These are phyloP conservation scores for Drymodes brunneopygia DNA, from an alignment of 2,113 vertebrate genomes.

Conservation along the genomic window DNA sequence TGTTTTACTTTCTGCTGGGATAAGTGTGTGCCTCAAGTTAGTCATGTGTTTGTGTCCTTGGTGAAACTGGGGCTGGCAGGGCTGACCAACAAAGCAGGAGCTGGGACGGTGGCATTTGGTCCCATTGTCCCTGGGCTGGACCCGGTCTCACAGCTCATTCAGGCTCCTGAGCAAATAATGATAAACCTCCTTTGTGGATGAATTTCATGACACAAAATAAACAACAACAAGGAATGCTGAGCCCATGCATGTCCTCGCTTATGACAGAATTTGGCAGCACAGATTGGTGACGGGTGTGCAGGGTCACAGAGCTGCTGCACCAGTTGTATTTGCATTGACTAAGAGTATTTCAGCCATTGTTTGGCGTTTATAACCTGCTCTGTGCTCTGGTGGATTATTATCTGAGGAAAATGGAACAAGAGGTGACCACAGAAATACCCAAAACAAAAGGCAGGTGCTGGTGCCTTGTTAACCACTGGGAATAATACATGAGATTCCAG, in stretches of 20 bases:
- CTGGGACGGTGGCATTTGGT: neutral
- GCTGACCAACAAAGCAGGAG: neutral
- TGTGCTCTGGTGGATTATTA: neutral
- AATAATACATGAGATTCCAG: neutral
- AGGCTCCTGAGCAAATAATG: neutral
- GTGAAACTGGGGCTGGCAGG: neutral
- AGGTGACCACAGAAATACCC: neutral
- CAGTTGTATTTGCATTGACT: slow-evolving; percentile 21
- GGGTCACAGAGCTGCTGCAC: neutral
- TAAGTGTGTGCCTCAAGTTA: neutral
- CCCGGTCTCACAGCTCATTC: neutral
- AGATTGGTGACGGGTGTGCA: neutral
- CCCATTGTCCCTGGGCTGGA: neutral
- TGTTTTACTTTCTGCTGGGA: neutral
- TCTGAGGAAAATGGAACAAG: neutral
- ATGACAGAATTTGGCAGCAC: neutral
- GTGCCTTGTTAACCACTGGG: neutral
- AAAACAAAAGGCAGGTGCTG: neutral
- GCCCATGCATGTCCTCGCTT: neutral
- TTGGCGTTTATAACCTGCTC: neutral
- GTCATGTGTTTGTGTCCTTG: slow-evolving; percentile 6
- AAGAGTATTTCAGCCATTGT: slow-evolving; percentile 1
- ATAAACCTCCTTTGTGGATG: neutral
- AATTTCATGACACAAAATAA: neutral
- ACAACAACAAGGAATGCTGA: neutral